These are phyloP conservation scores for Microplitis mediator DNA, from an alignment of 1,140 invertebrate genomes.

Conservation along the genomic window DNA sequence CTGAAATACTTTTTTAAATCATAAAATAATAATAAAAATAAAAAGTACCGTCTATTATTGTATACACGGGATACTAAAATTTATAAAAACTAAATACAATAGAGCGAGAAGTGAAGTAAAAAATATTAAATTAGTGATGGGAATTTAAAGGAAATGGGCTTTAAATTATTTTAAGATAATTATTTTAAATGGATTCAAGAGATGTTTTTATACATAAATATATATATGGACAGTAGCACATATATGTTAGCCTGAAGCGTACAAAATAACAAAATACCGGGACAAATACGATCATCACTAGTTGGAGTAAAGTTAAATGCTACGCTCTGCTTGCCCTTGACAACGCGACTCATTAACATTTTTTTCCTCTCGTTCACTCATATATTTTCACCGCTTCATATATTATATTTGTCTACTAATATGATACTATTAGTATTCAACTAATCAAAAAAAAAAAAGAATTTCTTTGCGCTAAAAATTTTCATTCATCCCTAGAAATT, in stretches of 20 bases:
- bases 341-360: slow-evolving; percentile 54
- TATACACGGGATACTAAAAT: too few species aligned
- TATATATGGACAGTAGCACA: neutral
- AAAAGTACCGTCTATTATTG: too few species aligned
- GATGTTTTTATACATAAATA: neutral
- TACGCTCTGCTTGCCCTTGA: slow-evolving; percentile 57
- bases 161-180: too few species aligned
- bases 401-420: neutral
- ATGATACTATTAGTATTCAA: neutral
- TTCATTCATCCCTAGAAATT: too few species aligned
- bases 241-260: slow-evolving; percentile 2
- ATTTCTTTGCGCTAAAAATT: too few species aligned
- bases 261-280: slow-evolving; percentile 14
- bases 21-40: neutral
- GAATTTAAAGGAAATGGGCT: too few species aligned
- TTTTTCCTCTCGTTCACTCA: slow-evolving; percentile 26
- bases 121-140: too few species aligned
- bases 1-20: neutral
- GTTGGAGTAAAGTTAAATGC: slow-evolving; percentile 50
- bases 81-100: too few species aligned
- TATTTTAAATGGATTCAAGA: too few species aligned
- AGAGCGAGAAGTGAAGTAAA: too few species aligned
- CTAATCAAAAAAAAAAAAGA: too few species aligned
- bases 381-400: neutral
- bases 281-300: slow-evolving; percentile 55